Evolutionary conservation across 2,113 vertebrate genomes (phyloP).

Genomic region (Rhadina sibilatrix): DNA sequence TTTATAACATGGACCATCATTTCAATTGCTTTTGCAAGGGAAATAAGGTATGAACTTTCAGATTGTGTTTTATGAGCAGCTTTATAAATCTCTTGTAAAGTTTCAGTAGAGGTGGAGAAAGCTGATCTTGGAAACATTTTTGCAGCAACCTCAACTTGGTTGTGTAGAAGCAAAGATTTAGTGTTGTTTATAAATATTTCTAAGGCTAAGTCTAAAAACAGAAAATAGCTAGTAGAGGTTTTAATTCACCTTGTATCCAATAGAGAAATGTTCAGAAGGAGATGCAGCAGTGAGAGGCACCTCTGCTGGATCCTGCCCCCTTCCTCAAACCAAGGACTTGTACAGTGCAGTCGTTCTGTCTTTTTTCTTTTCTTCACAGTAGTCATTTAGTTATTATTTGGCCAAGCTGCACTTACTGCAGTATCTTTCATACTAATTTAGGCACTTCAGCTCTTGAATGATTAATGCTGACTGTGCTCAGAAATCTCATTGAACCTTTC

Average conservation of each 20-base stretch:
- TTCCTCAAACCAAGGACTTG: neutral
- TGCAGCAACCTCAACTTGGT: neutral
- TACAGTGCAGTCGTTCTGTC: neutral
- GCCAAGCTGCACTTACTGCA: neutral
- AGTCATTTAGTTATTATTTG: conserved; percentile 49
- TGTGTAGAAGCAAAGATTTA: neutral
- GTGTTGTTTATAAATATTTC: neutral
- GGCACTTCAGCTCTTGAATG: conserved; percentile 11
- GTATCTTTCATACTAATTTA: conserved; percentile 12
- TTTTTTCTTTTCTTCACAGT: neutral
- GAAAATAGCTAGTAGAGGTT: neutral
- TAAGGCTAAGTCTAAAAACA: neutral
- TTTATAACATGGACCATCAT: neutral
- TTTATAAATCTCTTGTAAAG: neutral
- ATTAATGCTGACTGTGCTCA: conserved; percentile 6
- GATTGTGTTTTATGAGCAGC: neutral
- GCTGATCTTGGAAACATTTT: neutral
- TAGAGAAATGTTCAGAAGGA: neutral
- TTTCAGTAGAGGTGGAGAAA: neutral
- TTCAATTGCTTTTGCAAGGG: neutral
- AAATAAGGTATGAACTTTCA: neutral
- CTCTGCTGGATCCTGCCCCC: neutral
- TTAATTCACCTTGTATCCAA: neutral
- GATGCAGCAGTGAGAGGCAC: neutral
- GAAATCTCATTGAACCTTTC: neutral